Conservation (phyloP, 2,113 vertebrate species). For the Colinus virginianus region DNA sequence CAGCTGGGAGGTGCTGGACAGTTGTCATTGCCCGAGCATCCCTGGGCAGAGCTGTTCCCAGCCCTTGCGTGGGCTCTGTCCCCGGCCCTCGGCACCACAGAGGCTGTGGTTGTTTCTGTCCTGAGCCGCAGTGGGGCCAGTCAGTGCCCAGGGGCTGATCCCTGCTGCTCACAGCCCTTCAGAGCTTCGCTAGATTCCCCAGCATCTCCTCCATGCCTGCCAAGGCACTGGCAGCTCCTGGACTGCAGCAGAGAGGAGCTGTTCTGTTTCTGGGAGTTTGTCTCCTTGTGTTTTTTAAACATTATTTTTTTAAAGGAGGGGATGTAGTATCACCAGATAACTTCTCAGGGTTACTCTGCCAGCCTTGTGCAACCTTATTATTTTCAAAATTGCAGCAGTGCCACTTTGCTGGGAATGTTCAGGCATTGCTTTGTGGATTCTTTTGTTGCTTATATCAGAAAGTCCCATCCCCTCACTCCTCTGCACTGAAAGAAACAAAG, state of each 20-base stretch:
- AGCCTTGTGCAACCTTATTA: not conserved
- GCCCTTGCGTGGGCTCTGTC: not conserved
- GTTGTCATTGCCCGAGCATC: not conserved
- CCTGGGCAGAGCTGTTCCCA: not conserved
- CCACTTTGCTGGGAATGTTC: conserved; percentile 8
- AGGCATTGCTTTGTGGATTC: not conserved
- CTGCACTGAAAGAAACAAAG: not conserved
- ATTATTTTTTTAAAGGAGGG: not conserved
- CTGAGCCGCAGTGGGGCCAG: not conserved
- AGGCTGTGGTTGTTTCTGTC: not conserved
- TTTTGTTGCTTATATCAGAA: conserved; percentile 34
- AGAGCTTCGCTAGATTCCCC: not conserved
- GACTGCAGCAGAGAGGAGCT: not conserved
- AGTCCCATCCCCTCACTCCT: not conserved
- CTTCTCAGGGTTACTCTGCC: not conserved
- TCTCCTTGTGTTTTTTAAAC: not conserved
- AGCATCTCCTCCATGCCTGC: not conserved
- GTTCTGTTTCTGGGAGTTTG: not conserved
- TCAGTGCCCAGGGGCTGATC: too few relatives aligned
- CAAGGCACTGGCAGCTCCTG: not conserved
- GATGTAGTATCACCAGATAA: not conserved
- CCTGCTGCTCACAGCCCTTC: not conserved
- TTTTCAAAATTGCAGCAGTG: not conserved
- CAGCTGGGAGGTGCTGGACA: not conserved
- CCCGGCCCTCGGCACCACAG: not conserved